Evolutionary conservation across 2,797 vertebrate genomes (phyloP).

Genomic region (Pipistrellus pipistrellus): DNA sequence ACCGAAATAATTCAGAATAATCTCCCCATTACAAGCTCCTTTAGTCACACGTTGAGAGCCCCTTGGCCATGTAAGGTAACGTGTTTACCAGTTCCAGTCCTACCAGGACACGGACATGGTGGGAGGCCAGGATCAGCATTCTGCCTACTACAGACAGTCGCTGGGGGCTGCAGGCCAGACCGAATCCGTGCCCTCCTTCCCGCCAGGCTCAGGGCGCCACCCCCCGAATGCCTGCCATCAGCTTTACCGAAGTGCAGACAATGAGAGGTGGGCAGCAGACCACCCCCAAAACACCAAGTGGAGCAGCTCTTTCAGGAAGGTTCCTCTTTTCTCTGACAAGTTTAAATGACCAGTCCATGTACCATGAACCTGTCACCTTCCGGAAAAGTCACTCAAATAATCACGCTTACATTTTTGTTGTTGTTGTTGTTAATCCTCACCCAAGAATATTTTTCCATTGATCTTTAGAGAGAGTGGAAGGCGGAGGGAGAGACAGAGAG

Average conservation of each 20-base stretch:
- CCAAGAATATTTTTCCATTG: too few relatives aligned
- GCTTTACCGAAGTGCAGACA: neutral
- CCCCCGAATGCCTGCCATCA: neutral
- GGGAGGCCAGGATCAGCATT: neutral
- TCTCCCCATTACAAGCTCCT: neutral
- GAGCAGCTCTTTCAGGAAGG: conserved; percentile 1
- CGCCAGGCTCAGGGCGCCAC: neutral
- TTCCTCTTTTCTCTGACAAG: neutral
- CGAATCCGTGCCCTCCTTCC: neutral
- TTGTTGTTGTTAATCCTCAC: too few relatives aligned
- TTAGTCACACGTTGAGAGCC: neutral
- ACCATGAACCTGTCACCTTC: conserved; percentile 18
- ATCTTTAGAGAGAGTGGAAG: too few relatives aligned
- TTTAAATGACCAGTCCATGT: neutral
- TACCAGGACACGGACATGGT: neutral
- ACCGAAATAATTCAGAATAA: neutral
- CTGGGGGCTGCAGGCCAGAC: neutral
- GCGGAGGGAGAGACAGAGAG: too few relatives aligned
- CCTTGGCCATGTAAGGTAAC: neutral
- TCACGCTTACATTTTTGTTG: neutral
- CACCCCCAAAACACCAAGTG: neutral
- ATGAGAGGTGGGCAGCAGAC: neutral
- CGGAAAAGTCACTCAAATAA: conserved; percentile 37
- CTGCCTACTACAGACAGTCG: neutral
- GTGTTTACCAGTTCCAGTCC: neutral